Evolutionary conservation across 2,888 invertebrate genomes (phyloP).

Genomic region (Vannuccia rotundouncinata): DNA sequence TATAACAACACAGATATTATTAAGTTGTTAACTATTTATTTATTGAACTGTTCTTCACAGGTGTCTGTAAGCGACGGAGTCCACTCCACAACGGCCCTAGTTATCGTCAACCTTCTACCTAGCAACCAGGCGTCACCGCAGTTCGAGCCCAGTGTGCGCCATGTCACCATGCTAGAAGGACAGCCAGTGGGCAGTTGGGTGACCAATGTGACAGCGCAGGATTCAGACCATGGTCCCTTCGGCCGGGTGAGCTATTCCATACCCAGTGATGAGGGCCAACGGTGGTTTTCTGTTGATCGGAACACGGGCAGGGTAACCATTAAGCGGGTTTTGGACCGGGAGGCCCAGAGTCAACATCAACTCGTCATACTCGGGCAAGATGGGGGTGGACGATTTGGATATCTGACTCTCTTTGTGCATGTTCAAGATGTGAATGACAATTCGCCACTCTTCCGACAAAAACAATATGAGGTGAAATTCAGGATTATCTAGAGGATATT

Average conservation of each 20-base stretch:
- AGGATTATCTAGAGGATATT: no score
- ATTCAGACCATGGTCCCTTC: background rate
- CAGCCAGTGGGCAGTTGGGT: background rate
- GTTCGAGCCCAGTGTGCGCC: background rate
- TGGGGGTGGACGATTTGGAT: background rate
- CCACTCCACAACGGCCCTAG: background rate
- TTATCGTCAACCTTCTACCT: background rate
- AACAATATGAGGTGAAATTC: background rate
- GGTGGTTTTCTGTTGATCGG: background rate
- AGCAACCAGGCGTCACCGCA: background rate
- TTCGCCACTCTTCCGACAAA: background rate
- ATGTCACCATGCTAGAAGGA: background rate
- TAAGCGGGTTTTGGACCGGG: background rate
- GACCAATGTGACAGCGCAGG: background rate
- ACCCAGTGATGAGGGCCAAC: background rate
- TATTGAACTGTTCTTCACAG: background rate
- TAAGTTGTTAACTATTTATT: background rate
- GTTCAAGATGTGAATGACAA: constrained; percentile 4
- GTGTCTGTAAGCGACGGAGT: background rate
- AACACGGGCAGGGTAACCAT: background rate
- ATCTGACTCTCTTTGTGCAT: background rate
- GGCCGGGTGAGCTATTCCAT: background rate
- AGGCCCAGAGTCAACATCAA: background rate
- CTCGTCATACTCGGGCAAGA: background rate
- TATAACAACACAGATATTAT: background rate